Evolutionary conservation across 92 coral and sea anemone genomes (phyloP).

Genomic region (Palythoa grandiflora): DNA sequence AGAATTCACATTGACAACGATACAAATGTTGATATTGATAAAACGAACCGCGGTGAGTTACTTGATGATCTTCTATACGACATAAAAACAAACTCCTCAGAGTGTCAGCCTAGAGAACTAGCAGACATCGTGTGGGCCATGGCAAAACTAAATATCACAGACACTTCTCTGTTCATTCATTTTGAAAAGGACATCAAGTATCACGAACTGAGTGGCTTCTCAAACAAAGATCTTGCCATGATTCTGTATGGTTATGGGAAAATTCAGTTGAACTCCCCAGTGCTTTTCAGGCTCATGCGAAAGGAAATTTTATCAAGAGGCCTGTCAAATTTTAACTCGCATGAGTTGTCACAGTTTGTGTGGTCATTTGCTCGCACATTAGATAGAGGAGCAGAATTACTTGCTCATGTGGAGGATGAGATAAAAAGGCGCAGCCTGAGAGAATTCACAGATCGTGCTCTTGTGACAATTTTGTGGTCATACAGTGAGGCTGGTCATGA

Average conservation of each 20-base stretch:
- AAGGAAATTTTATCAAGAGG: constrained; percentile 73
- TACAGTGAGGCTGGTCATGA: constrained; percentile 71
- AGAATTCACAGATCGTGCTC: constrained; percentile 66
- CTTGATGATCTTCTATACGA: constrained; percentile 58
- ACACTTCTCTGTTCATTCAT: constrained; percentile 51
- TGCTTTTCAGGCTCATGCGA: constrained; percentile 61
- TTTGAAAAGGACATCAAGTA: constrained; percentile 70
- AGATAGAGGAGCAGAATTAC: constrained; percentile 71
- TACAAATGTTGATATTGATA: background rate
- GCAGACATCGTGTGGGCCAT: constrained; percentile 79
- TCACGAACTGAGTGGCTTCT: constrained; percentile 54
- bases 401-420: constrained; percentile 71
- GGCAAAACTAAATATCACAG: constrained; percentile 57
- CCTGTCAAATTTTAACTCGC: constrained; percentile 57
- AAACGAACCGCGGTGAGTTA: background rate
- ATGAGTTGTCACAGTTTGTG: constrained; percentile 78
- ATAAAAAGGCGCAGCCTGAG: constrained; percentile 66
- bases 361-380: constrained; percentile 86
- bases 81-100: constrained; percentile 36
- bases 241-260: constrained; percentile 86
- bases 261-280: constrained; percentile 50
- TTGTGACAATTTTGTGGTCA: constrained; percentile 79
- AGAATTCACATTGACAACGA: constrained; percentile 31
- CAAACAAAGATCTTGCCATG: constrained; percentile 82
- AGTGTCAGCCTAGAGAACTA: constrained; percentile 62